Conservation (phyloP, 2,888 invertebrate genomes). For the Nezara viridula region DNA sequence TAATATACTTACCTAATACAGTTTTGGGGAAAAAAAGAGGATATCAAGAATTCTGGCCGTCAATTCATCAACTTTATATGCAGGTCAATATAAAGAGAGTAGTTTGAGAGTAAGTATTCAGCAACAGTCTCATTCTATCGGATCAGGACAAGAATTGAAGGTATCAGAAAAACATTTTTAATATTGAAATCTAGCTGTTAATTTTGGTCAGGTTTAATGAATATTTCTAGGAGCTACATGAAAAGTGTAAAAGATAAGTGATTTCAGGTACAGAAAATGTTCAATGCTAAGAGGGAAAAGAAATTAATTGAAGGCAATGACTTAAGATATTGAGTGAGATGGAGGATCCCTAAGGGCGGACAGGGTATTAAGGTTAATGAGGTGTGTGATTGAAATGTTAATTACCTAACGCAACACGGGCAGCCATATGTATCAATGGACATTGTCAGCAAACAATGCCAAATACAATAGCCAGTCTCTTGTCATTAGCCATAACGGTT, state of each 20-base stretch:
- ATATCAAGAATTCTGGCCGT: not conserved
- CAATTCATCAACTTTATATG: not conserved
- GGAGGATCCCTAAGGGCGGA: not conserved
- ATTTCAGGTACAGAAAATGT: too few species aligned
- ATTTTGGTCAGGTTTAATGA: too few species aligned
- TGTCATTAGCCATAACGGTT: not conserved
- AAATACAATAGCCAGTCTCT: not conserved
- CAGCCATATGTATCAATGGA: constrained; percentile 37
- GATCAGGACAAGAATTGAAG: too few species aligned
- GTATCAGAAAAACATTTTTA: too few species aligned
- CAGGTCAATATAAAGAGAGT: not conserved
- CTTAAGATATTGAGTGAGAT: not conserved
- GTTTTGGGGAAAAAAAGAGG: too few species aligned
- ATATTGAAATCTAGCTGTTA: too few species aligned
- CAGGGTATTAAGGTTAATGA: constrained; percentile 18
- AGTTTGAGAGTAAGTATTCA: too few species aligned
- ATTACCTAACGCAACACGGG: constrained; percentile 27
- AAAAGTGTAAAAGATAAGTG: too few species aligned
- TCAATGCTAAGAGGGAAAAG: too few species aligned
- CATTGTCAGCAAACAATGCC: constrained; percentile 19
- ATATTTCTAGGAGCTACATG: too few species aligned
- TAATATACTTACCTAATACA: too few species aligned
- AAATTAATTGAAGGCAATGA: not conserved
- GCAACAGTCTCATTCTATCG: too few species aligned
- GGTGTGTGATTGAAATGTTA: constrained; percentile 12